Percentiles rank a stretch among this genome's conserved stretches.
Conservation (phyloP, 2,797 vertebrate genomes). For the Mycteria americana region DNA sequence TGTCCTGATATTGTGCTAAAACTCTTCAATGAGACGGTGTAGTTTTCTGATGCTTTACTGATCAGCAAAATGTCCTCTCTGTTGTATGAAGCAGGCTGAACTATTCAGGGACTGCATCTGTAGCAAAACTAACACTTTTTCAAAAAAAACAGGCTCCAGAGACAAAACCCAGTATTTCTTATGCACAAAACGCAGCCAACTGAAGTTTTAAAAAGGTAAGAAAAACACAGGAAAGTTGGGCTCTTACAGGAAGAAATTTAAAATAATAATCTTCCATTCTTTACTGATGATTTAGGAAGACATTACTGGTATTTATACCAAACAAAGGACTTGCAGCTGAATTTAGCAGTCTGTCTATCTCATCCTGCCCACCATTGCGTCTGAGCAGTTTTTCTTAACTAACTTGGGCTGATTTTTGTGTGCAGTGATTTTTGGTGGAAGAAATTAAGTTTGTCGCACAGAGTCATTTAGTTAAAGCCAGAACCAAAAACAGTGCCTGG, state of each 20-base stretch:
- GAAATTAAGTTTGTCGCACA: not conserved
- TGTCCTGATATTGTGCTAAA: not conserved
- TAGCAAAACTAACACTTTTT: not conserved
- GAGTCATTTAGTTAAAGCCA: not conserved
- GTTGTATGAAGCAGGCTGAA: not conserved
- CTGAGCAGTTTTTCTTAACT: not conserved
- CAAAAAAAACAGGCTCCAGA: not conserved
- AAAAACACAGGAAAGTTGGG: not conserved
- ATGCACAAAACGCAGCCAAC: accelerated
- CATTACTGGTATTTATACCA: not conserved
- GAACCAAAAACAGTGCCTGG: not conserved
- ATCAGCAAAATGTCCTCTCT: not conserved
- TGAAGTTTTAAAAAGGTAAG: not conserved
- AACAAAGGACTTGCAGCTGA: not conserved
- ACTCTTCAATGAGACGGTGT: not conserved
- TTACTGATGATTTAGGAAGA: not conserved
- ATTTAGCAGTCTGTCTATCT: not conserved
- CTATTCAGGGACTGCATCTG: not conserved
- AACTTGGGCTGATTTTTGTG: not conserved
- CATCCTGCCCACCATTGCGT: not conserved
- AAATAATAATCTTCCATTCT: not conserved
- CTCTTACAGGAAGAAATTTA: not conserved
- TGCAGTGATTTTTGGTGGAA: not conserved
- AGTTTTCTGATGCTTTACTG: not conserved
- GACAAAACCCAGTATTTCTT: not conserved